Evolutionary conservation across 2,113 vertebrate species (phyloP).

Genomic region (Austrofundulus limnaeus): DNA sequence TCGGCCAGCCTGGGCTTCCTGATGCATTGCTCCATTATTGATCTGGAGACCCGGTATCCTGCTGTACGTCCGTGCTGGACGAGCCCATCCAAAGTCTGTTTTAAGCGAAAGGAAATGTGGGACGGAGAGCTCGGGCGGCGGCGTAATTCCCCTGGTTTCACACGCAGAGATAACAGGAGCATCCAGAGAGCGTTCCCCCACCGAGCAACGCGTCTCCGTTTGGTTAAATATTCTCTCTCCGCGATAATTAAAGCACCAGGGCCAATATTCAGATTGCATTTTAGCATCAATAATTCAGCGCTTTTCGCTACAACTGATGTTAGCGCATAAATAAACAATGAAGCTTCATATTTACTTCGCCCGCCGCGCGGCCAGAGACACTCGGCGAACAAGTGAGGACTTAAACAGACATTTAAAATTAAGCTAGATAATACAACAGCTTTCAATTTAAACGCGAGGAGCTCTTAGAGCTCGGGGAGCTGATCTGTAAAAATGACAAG

Average conservation of each 20-base stretch:
- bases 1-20: constrained; percentile 25
- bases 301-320: constrained; percentile 85
- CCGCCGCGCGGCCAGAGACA: constrained; percentile 56
- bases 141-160: constrained; percentile 54
- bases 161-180: constrained; percentile 55
- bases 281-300: constrained; percentile 85
- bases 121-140: constrained; percentile 47
- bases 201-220: constrained; percentile 60
- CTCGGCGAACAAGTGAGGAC: constrained; percentile 49
- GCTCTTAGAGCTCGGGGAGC: constrained; percentile 72
- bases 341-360: constrained; percentile 78
- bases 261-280: constrained; percentile 84
- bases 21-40: constrained; percentile 45
- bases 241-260: constrained; percentile 82
- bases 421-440: constrained; percentile 81
- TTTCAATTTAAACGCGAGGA: constrained; percentile 80
- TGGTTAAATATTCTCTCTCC: constrained; percentile 78
- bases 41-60: constrained; percentile 39
- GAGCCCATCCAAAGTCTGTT: constrained; percentile 36
- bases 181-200: constrained; percentile 54
- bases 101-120: constrained; percentile 37
- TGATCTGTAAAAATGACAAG: constrained; percentile 81
- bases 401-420: constrained; percentile 84
- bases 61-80: constrained; percentile 28
- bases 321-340: constrained; percentile 83